These are phyloP conservation scores for Trichomalopsis sarcophagae DNA, from an alignment of 1,140 invertebrate species.

Conservation along the genomic window DNA sequence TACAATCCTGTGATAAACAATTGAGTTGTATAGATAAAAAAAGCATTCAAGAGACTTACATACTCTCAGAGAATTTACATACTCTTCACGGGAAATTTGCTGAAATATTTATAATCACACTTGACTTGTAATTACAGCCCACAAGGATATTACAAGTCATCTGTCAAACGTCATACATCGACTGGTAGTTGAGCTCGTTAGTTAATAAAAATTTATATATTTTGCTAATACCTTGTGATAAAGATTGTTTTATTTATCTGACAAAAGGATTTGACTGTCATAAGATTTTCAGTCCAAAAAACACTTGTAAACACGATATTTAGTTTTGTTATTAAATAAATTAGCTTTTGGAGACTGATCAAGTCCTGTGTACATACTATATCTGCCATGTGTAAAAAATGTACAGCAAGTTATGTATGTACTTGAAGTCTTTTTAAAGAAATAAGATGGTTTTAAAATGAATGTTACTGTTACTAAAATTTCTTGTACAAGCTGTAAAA, in stretches of 20 bases:
- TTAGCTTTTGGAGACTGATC: constrained; percentile 59
- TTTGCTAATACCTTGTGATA: constrained; percentile 53
- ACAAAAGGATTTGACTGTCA: constrained; percentile 42
- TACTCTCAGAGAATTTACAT: neutral
- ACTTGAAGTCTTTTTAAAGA: constrained; percentile 64
- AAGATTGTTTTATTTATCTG: constrained; percentile 51
- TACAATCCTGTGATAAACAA: constrained; percentile 48
- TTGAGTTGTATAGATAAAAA: constrained; percentile 10
- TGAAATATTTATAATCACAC: constrained; percentile 19
- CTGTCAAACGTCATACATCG: constrained; percentile 13
- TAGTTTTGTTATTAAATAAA: constrained; percentile 28
- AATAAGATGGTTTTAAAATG: constrained; percentile 18
- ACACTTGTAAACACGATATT: constrained; percentile 46
- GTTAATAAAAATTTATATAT: constrained; percentile 47
- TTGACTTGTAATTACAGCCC: constrained; percentile 15
- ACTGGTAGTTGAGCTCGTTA: constrained; percentile 41
- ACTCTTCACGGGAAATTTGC: neutral
- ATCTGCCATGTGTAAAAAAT: constrained; percentile 60
- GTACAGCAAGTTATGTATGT: constrained; percentile 63
- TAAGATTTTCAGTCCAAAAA: constrained; percentile 44
- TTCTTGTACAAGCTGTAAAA: constrained; percentile 44
- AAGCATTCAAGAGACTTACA: constrained; percentile 7
- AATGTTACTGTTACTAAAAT: constrained; percentile 64
- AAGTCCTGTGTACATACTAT: constrained; percentile 48
- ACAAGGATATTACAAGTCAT: constrained; percentile 15